These are phyloP conservation scores for Karalla daura DNA, from an alignment of 2,797 vertebrate genomes.

Conservation along the genomic window DNA sequence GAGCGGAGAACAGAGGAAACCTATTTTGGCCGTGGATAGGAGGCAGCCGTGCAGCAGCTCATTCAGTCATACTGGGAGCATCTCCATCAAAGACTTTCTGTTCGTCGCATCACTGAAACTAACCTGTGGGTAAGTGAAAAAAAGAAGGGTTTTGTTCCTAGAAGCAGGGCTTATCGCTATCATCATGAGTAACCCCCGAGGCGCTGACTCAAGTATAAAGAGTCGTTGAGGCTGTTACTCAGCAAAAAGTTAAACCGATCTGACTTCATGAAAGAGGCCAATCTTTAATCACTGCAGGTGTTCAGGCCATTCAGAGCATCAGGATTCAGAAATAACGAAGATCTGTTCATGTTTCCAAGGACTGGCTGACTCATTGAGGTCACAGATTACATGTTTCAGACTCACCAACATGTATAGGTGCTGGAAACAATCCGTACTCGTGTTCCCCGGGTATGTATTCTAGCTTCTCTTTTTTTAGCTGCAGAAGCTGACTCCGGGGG, in stretches of 20 bases:
- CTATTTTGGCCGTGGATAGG: background rate
- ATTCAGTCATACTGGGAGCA: too few relatives aligned
- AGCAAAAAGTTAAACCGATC: constrained; percentile 2
- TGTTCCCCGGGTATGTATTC: constrained; percentile 97
- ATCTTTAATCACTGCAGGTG: background rate
- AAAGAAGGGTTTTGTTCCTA: background rate
- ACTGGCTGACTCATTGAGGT: background rate
- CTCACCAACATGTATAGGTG: constrained; percentile 98
- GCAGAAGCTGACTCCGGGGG: constrained; percentile 94
- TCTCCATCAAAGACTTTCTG: too few relatives aligned
- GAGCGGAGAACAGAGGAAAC: constrained; percentile 6
- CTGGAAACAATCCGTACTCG: constrained; percentile 95
- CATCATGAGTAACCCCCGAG: constrained; percentile 5
- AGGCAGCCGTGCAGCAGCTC: too few relatives aligned
- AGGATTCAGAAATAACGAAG: background rate
- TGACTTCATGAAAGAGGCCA: background rate
- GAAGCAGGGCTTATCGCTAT: constrained; percentile 5
- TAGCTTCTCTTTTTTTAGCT: constrained; percentile 96
- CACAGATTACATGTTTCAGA: constrained; percentile 45
- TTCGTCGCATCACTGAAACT: background rate
- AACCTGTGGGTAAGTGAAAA: background rate
- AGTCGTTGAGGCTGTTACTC: background rate
- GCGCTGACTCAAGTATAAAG: background rate
- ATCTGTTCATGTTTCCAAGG: background rate
- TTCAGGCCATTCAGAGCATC: background rate